Evolutionary conservation across 2,888 invertebrate genomes (phyloP), one percentile per base, ranked within the genome.

Genomic region (Encarsia formosa): DNA sequence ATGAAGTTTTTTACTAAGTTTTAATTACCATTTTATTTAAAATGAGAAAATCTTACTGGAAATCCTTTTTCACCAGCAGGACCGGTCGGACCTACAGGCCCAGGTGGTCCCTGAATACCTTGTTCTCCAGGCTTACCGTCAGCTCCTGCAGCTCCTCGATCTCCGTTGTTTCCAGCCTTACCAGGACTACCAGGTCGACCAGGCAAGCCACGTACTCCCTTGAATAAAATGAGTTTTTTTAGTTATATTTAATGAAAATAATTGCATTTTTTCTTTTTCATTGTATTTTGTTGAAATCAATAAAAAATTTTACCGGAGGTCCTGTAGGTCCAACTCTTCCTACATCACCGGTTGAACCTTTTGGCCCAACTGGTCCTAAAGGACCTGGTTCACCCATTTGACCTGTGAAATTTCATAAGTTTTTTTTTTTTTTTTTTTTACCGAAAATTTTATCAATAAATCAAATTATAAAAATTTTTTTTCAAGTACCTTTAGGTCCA

Each of bases 51-150:
- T 44, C 73, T 75, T 76, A 86, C 88, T 60, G 82, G 79, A 61
- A 84, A 76, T 60, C 89, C 89, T 69, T 86, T 82, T 65, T 88
- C 87, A 56, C 91, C 91, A n/a, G 85, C 82, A 18, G 81, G 78
- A 41, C 91, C 91, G 63, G 87, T 82, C 15, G 81, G 78, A 45
- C 91, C 91, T 64, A 87, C 79, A 3, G 85, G 80, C 40, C 91
- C 91, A 39, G 87, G 88, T 16, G 87, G 76, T 26, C 93, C 93
- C 75, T 87, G 79, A 9, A 86, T 81, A 44, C 92, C 92, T 65
- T 90, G 76, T 65, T 86, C 78, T 9, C 93, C 92, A 5, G 57
- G 57, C 19, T 57, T 57, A 38, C 93, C 93, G 11, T 84, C 77
- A 2, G 84, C 78, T 1, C 93, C 92, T 5, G 84, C 79, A 6